Conservation (phyloP, 2,797 vertebrate species). For the Myripristis murdjan region DNA sequence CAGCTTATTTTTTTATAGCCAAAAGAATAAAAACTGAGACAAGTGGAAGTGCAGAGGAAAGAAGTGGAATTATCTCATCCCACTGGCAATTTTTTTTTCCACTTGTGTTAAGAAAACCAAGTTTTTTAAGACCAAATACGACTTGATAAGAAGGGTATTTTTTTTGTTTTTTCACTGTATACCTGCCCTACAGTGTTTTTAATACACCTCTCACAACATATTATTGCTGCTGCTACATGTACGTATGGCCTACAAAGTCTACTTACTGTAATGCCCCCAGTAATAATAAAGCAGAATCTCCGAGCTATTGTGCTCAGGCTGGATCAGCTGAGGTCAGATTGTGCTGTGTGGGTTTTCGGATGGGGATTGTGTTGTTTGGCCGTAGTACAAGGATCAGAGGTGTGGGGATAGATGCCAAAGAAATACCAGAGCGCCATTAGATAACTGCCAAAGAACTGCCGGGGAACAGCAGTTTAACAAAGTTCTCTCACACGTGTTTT, state of each 20-base stretch:
- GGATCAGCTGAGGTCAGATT: constrained; percentile 45
- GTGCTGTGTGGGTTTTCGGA: constrained; percentile 43
- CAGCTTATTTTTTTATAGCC: too few species aligned
- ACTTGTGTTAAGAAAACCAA: too few species aligned
- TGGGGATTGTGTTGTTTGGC: constrained; percentile 67
- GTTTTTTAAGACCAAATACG: too few species aligned
- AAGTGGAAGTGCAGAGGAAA: too few species aligned
- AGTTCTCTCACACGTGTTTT: constrained; percentile 63
- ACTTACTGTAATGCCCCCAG: constrained; percentile 24
- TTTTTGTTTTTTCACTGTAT: too few species aligned
- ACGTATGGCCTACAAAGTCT: neutral
- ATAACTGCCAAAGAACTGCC: constrained; percentile 55
- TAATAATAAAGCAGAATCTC: constrained; percentile 41
- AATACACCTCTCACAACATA: neutral
- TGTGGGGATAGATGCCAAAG: constrained; percentile 53
- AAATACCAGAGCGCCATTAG: constrained; percentile 55
- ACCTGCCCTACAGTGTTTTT: too few species aligned
- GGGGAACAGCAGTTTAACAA: constrained; percentile 41
- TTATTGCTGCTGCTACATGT: constrained; percentile 17
- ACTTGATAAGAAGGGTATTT: too few species aligned
- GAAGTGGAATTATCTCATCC: too few species aligned
- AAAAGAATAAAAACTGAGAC: too few species aligned
- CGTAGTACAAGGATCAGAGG: constrained; percentile 41
- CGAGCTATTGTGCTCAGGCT: constrained; percentile 18
- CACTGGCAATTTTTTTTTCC: too few species aligned